These are phyloP conservation scores for Ctenodactylus gundi DNA, from an alignment of 2,113 vertebrate species.

Conservation along the genomic window DNA sequence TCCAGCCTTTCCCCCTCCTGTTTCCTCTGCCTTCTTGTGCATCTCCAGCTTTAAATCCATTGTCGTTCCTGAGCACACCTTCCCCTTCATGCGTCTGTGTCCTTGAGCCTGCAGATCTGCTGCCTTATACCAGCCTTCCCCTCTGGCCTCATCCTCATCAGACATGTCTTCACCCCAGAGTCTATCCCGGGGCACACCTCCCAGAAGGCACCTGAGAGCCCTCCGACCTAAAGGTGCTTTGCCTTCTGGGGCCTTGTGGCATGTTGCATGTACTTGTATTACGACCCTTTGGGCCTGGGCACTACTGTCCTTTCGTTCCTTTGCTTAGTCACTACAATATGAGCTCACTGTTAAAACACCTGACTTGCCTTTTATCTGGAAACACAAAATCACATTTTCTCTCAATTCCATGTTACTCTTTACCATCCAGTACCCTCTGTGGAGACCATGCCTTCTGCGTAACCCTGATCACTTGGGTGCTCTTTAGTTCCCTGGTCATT, in stretches of 20 bases:
- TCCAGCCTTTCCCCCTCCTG: background rate
- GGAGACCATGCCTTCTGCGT: background rate
- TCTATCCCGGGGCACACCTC: background rate
- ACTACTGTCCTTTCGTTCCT: background rate
- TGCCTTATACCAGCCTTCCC: too few species aligned
- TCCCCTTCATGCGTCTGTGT: background rate
- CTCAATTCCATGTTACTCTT: background rate
- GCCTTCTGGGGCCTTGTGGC: too few species aligned
- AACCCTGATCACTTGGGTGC: too few species aligned
- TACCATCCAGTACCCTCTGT: too few species aligned
- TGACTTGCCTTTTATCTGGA: background rate
- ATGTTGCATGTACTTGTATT: background rate
- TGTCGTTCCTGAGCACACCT: background rate
- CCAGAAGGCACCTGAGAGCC: background rate
- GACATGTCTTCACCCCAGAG: fast-evolving
- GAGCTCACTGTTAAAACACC: background rate
- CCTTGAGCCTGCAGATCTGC: too few species aligned
- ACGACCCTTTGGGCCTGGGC: fast-evolving
- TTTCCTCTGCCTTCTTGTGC: background rate
- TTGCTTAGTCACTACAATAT: background rate
- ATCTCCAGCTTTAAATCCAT: background rate
- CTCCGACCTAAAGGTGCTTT: background rate
- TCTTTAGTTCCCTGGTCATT: background rate
- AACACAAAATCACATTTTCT: background rate
- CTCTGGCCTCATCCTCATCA: too few species aligned